These are phyloP conservation scores for Campylomormyrus tamandua DNA, from an alignment of 2,113 vertebrate genomes.

Conservation along the genomic window DNA sequence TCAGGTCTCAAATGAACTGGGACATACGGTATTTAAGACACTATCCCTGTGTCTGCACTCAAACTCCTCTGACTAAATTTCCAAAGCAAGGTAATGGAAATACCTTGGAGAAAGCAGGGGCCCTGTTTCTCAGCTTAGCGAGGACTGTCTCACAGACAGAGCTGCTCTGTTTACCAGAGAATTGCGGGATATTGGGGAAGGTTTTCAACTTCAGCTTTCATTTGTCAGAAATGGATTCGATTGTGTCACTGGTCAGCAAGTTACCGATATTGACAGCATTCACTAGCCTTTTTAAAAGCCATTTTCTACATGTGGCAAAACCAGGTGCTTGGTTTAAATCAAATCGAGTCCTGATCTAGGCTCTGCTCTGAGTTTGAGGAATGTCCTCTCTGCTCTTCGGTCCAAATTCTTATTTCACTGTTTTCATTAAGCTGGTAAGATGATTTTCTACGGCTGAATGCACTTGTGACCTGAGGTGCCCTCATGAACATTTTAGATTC, in stretches of 20 bases:
- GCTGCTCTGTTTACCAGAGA: background rate
- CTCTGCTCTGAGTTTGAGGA: background rate
- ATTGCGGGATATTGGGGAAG: background rate
- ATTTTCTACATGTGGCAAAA: background rate
- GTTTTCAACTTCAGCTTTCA: background rate
- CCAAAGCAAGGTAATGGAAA: background rate
- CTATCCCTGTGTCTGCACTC: background rate
- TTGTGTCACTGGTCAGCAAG: background rate
- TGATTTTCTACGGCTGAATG: slow-evolving; percentile 2
- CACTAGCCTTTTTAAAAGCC: slow-evolving; percentile 35
- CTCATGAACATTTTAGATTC: background rate
- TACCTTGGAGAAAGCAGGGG: background rate
- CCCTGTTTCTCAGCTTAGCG: slow-evolving; percentile 7
- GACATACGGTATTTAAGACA: background rate
- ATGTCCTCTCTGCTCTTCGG: background rate
- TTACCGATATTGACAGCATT: background rate
- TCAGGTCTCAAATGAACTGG: background rate
- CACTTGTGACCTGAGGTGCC: background rate
- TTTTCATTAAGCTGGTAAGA: background rate
- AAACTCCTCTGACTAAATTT: background rate
- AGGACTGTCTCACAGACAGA: background rate
- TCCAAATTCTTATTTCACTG: background rate
- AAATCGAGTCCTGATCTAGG: background rate
- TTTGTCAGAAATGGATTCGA: background rate
- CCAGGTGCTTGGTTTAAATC: background rate